These are phyloP conservation scores for Zosterops borbonicus DNA, from an alignment of 2,113 vertebrate genomes.

Conservation along the genomic window DNA sequence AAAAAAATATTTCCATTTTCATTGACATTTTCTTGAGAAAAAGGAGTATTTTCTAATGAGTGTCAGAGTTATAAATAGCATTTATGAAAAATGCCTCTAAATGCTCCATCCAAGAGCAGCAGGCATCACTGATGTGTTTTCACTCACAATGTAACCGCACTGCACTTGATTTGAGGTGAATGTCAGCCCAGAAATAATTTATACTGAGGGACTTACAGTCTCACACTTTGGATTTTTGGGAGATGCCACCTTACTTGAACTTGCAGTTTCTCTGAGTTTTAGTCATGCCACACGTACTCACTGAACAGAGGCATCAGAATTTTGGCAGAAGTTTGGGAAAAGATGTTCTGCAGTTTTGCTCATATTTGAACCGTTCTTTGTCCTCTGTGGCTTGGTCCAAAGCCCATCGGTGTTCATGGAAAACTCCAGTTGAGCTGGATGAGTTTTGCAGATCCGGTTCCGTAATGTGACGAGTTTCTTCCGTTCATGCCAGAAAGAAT, in stretches of 20 bases:
- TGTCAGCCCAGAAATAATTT: not conserved
- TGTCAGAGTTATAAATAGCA: not conserved
- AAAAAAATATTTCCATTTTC: not conserved
- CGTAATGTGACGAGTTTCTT: not conserved
- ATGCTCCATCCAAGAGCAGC: not conserved
- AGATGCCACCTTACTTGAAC: not conserved
- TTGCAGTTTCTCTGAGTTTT: not conserved
- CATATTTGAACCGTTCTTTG: not conserved
- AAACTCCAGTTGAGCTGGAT: constrained; percentile 37
- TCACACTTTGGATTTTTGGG: not conserved
- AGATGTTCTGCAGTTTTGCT: constrained; percentile 19
- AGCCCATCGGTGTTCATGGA: constrained; percentile 6
- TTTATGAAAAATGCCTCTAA: not conserved
- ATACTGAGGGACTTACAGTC: not conserved
- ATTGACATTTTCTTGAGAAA: not conserved
- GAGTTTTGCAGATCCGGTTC: constrained; percentile 24
- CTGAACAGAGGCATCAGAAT: not conserved
- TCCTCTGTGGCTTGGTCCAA: constrained; percentile 36
- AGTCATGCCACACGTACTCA: not conserved
- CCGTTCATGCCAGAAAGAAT: not conserved
- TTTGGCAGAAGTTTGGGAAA: constrained; percentile 17
- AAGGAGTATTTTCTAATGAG: not conserved
- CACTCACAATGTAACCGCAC: not conserved
- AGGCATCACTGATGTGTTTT: fast-evolving
- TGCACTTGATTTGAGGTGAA: not conserved